These are phyloP conservation scores for Scrobipalpa costella DNA, from an alignment of 2,888 invertebrate species.

Conservation along the genomic window DNA sequence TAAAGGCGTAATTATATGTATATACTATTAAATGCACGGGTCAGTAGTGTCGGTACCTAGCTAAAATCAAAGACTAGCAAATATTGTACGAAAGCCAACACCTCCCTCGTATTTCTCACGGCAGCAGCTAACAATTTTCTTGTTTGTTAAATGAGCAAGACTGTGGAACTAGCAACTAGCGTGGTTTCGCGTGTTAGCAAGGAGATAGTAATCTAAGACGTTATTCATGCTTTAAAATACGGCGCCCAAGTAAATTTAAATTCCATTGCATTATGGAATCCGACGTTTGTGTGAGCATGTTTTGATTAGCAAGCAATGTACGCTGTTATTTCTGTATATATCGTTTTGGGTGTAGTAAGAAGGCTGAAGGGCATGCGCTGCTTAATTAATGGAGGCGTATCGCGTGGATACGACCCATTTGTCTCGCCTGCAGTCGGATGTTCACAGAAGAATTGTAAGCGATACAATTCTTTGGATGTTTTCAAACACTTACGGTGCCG, in stretches of 20 bases:
- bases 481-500: slow-evolving; percentile 62
- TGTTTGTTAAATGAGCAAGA: slow-evolving; percentile 28
- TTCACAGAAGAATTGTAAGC: slow-evolving; percentile 75
- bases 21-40: no score
- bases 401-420: slow-evolving; percentile 72
- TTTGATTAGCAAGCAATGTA: slow-evolving; percentile 2
- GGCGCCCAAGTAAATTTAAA: neutral
- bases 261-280: neutral
- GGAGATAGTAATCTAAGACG: slow-evolving; percentile 67
- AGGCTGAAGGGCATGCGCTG: slow-evolving; percentile 57
- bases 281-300: neutral
- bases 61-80: neutral
- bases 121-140: slow-evolving; percentile 26
- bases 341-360: slow-evolving; percentile 23
- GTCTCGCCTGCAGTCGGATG: slow-evolving; percentile 69
- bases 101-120: slow-evolving; percentile 17
- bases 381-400: slow-evolving; percentile 72
- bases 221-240: neutral
- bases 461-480: slow-evolving; percentile 75
- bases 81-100: slow-evolving; percentile 12
- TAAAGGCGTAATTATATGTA: no score
- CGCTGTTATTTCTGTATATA: neutral
- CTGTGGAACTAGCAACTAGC: slow-evolving; percentile 14
- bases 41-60: neutral
- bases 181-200: slow-evolving; percentile 63